These are phyloP conservation scores for Poeciliopsis gracilis DNA, from an alignment of 2,797 vertebrate genomes.

Conservation along the genomic window DNA sequence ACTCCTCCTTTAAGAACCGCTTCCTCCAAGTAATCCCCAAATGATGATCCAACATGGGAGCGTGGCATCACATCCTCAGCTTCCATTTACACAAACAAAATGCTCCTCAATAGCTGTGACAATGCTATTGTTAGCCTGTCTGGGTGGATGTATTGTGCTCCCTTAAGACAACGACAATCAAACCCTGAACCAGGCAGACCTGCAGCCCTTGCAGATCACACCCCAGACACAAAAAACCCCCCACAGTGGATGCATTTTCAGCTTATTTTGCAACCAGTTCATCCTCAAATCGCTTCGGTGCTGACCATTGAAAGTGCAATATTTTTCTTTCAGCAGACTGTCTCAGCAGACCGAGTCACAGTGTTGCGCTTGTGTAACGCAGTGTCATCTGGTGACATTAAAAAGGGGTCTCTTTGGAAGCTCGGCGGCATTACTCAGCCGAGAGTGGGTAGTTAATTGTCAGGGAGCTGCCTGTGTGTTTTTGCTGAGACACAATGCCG, in stretches of 20 bases:
- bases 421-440: conserved; percentile 64
- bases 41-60: conserved; percentile 35
- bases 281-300: conserved; percentile 16
- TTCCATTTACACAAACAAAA: conserved; percentile 27
- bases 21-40: conserved; percentile 43
- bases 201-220: neutral
- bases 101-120: neutral
- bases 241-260: conserved; percentile 18
- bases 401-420: conserved; percentile 67
- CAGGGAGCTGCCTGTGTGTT: conserved; percentile 68
- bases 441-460: conserved; percentile 78
- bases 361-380: conserved; percentile 72
- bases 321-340: conserved; percentile 61
- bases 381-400: conserved; percentile 74
- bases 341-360: conserved; percentile 69
- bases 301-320: conserved; percentile 55
- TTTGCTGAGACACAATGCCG: conserved; percentile 68
- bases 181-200: conserved; percentile 26
- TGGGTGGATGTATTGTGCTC: conserved; percentile 15
- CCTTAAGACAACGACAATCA: neutral
- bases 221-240: neutral
- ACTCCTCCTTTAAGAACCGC: conserved; percentile 28
- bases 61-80: conserved; percentile 29
- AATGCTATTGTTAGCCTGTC: conserved; percentile 5
- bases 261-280: conserved; percentile 1